Conservation (phyloP, 2,888 invertebrate species). For the Ochropleura plecta region DNA sequence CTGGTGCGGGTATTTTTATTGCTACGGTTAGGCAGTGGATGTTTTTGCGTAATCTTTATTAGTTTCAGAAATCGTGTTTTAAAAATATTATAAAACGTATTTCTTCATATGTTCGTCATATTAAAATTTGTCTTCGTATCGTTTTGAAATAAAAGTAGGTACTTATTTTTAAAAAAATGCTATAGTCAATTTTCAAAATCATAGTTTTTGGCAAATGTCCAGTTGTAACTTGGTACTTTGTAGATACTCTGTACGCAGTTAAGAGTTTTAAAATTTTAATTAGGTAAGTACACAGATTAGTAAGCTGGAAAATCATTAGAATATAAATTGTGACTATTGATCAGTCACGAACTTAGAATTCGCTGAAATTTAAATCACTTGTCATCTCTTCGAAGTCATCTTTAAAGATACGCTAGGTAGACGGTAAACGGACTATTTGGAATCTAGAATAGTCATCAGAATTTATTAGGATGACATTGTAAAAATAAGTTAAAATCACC, state of each 20-base stretch:
- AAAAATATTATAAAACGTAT: neutral
- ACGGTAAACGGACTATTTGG: conserved; percentile 24
- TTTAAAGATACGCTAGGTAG: conserved; percentile 39
- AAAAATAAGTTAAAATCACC: conserved; percentile 24
- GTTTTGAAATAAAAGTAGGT: too few relatives aligned
- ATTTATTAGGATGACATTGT: conserved; percentile 40
- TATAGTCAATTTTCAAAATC: conserved; percentile 14
- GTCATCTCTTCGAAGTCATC: conserved; percentile 44
- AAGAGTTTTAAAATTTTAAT: conserved; percentile 32
- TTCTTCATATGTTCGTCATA: too few relatives aligned
- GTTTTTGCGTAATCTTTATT: conserved; percentile 26
- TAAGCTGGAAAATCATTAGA: conserved; percentile 43
- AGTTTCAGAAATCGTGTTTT: neutral
- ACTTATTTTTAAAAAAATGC: too few relatives aligned
- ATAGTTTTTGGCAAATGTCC: conserved; percentile 43
- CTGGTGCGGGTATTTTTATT: conserved; percentile 57
- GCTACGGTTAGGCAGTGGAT: conserved; percentile 37
- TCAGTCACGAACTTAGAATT: conserved; percentile 46
- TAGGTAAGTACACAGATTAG: conserved; percentile 25
- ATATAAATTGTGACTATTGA: conserved; percentile 41
- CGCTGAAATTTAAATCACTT: conserved; percentile 39
- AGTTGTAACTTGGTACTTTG: conserved; percentile 2
- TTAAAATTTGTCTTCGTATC: too few relatives aligned
- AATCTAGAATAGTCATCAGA: conserved; percentile 26
- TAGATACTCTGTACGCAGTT: too few relatives aligned